These are phyloP conservation scores for Notarius quadriscutis DNA, from an alignment of 2,113 vertebrate genomes.

Conservation along the genomic window DNA sequence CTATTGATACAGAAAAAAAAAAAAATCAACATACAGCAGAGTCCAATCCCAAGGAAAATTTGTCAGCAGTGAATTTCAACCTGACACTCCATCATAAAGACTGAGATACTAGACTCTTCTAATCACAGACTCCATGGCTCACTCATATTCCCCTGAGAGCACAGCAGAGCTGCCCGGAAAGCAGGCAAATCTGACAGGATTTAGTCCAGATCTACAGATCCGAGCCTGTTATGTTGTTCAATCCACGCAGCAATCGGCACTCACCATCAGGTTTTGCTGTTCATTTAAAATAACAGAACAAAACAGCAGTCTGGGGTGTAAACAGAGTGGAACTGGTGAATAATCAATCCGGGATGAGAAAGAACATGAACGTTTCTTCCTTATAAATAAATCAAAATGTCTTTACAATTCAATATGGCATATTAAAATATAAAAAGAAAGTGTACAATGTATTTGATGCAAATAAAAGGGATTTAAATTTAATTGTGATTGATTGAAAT, in stretches of 20 bases:
- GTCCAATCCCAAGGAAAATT: background rate
- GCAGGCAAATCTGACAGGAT: slow-evolving; percentile 82
- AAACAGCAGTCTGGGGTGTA: background rate
- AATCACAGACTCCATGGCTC: slow-evolving; percentile 66
- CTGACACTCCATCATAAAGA: slow-evolving; percentile 53
- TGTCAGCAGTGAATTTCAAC: background rate
- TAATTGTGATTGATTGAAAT: background rate
- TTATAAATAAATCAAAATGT: background rate
- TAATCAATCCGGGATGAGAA: background rate
- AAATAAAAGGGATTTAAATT: background rate
- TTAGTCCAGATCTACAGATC: slow-evolving; percentile 72
- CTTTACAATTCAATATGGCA: background rate
- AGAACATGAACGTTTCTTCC: background rate
- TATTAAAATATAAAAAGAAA: background rate
- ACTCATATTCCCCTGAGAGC: slow-evolving; percentile 63
- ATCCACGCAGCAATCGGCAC: slow-evolving; percentile 77
- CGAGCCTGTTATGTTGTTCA: slow-evolving; percentile 76
- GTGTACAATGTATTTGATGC: background rate
- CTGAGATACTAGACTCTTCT: slow-evolving; percentile 42
- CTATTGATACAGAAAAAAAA: background rate
- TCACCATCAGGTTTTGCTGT: slow-evolving; percentile 59
- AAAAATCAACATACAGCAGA: background rate
- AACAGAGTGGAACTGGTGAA: background rate
- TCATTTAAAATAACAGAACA: background rate
- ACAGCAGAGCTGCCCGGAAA: slow-evolving; percentile 80